Conservation (phyloP, 1,140 invertebrate species). For the roundworm (Caenorhabditis elegans) region WBcel235 BX284605.5:8562001-8562500, state of each 20-base stretch:
- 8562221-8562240: conserved; percentile 90
- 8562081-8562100: conserved; percentile 40
- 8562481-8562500: conserved; percentile 72
- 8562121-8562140: conserved; percentile 65
- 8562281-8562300: too few relatives aligned
- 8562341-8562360: too few relatives aligned
- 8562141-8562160: conserved; percentile 95
- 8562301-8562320: too few relatives aligned
- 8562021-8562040: conserved; percentile 66
- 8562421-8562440: conserved; percentile 43
- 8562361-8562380: too few relatives aligned
- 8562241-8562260: conserved; percentile 68
- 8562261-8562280: too few relatives aligned
- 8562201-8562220: conserved; percentile 78
- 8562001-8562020: conserved; percentile 67
- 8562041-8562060: conserved; percentile 65
- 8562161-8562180: conserved; percentile 89
- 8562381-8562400: too few relatives aligned
- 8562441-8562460: conserved; percentile 62
- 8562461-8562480: conserved; percentile 66
- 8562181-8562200: conserved; percentile 72
- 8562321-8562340: too few relatives aligned
- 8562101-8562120: neutral
- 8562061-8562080: conserved; percentile 67
- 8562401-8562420: too few relatives aligned